Conservation (phyloP, 2,888 invertebrate species). For the Scaptomyza reducta region DNA sequence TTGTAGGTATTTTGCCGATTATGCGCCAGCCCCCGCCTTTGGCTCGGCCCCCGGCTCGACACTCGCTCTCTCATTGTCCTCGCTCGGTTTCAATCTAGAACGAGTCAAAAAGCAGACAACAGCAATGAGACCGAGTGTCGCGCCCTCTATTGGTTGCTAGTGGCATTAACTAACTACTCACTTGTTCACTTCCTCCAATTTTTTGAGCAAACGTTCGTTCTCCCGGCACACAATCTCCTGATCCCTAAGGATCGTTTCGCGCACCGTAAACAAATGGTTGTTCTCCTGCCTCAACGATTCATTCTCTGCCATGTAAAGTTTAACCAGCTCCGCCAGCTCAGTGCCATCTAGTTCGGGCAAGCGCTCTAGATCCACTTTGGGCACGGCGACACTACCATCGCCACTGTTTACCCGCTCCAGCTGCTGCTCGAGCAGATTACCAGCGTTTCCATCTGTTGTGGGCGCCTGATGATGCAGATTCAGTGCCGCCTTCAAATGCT, state of each 20-base stretch:
- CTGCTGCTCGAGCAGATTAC: conserved; percentile 54
- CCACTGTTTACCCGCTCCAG: conserved; percentile 63
- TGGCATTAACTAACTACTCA: conserved; percentile 85
- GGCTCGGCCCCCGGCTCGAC: conserved; percentile 30
- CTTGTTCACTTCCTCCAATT: conserved; percentile 94
- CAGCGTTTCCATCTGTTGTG: conserved; percentile 54
- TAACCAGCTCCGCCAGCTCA: conserved; percentile 92
- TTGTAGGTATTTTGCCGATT: conserved; percentile 3
- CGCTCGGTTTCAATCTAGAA: conserved; percentile 76
- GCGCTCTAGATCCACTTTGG: conserved; percentile 89
- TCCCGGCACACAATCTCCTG: conserved; percentile 95
- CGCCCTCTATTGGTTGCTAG: conserved; percentile 10
- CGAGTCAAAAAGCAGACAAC: conserved; percentile 68
- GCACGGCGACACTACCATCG: conserved; percentile 80
- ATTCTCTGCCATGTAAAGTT: conserved; percentile 93
- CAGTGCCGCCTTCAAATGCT: conserved; percentile 91
- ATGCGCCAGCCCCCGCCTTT: conserved; percentile 22
- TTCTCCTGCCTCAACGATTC: conserved; percentile 92
- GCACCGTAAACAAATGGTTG: conserved; percentile 91
- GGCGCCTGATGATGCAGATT: conserved; percentile 87
- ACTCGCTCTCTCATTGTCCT: conserved; percentile 71
- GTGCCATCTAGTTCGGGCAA: conserved; percentile 90
- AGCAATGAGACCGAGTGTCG: conserved; percentile 74
- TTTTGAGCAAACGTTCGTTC: conserved; percentile 94
- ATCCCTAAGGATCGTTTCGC: conserved; percentile 93